A percentile compares a stretch with the other conserved stretches of the same genome.
phyloP scores from a whole-genome alignment of 2,888 invertebrate genomes.

The Leptopilina drosophilae region DNA sequence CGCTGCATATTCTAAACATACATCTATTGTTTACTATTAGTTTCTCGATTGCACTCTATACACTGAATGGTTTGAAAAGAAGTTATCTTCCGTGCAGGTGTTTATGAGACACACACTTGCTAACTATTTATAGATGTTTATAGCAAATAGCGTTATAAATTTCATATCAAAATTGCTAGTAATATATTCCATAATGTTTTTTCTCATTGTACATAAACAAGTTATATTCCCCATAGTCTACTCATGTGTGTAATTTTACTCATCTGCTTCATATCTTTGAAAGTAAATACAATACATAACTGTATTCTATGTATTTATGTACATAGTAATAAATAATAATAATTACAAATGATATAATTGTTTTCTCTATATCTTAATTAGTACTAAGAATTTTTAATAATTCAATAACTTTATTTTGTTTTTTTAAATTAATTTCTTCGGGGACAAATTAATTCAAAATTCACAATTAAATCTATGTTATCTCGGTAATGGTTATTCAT shows the following conservation, averaged over 20 bases:
- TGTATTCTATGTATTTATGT: neutral
- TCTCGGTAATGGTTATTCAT: neutral
- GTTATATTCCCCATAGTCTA: neutral
- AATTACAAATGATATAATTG: neutral
- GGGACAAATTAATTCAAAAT: neutral
- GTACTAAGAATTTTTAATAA: no score
- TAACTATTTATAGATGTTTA: neutral
- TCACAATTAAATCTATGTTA: neutral
- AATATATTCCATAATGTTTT: neutral
- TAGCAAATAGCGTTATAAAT: neutral
- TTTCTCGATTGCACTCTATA: neutral
- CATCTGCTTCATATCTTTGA: neutral
- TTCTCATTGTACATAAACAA: conserved; percentile 9
- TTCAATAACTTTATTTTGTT: no score
- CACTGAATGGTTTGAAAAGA: neutral
- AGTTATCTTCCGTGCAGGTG: neutral
- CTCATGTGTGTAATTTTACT: neutral
- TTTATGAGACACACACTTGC: neutral
- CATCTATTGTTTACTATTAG: conserved; percentile 1
- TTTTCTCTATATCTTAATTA: neutral
- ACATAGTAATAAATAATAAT: no score
- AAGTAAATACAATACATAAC: neutral
- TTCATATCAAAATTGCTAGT: neutral
- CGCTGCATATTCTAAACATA: neutral
- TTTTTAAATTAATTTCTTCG: no score